A percentile compares a stretch with the other conserved stretches of the same genome.
Conservation (phyloP, 1,140 invertebrate species). For the Euura lappo region DNA sequence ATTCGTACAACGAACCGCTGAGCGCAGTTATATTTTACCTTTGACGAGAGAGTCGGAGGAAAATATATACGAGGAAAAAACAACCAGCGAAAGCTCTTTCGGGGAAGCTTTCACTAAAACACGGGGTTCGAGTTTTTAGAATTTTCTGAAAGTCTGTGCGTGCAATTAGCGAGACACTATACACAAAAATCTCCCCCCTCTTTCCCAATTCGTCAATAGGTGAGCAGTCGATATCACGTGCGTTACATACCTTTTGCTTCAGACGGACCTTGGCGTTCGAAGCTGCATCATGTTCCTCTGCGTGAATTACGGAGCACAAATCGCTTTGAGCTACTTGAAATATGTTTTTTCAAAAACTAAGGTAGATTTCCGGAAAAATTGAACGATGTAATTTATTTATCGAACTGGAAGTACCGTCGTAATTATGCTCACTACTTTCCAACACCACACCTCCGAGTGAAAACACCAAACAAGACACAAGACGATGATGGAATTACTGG, state of each 20-base stretch:
- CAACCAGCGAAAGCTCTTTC: background rate
- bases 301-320: background rate
- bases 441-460: background rate
- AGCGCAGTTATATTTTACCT: conserved; percentile 2
- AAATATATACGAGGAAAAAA: background rate
- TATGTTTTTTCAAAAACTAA: too few species aligned
- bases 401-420: too few species aligned
- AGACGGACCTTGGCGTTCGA: background rate
- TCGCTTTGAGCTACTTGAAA: background rate
- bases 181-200: too few species aligned
- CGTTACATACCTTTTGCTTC: conserved; percentile 4
- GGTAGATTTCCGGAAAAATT: too few species aligned
- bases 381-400: too few species aligned
- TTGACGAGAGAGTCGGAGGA: background rate
- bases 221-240: background rate
- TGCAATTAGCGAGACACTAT: background rate
- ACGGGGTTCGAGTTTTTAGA: too few species aligned
- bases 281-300: background rate
- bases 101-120: too few species aligned
- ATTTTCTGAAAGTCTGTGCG: background rate
- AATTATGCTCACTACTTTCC: background rate
- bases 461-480: conserved; percentile 2
- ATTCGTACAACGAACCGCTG: background rate
- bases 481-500: background rate
- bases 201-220: too few species aligned